A percentile compares a stretch with the other conserved stretches of the same genome.
Conservation (phyloP, 2,888 invertebrate genomes). For the Acronicta leporina region DNA sequence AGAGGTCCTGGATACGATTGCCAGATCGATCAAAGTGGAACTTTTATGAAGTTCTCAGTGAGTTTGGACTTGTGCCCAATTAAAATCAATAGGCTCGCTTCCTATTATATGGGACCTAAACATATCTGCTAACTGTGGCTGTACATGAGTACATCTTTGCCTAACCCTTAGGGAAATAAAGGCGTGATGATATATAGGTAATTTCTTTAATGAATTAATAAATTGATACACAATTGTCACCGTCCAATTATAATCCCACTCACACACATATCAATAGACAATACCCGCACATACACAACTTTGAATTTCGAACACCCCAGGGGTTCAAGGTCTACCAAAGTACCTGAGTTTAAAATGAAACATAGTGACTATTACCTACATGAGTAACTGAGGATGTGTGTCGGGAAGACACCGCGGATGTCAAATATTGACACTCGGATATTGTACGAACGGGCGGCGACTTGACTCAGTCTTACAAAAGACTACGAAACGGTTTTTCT, state of each 20-base stretch:
- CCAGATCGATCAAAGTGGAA: too few relatives aligned
- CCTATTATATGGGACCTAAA: too few relatives aligned
- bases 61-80: too few relatives aligned
- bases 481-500: slow-evolving; percentile 23
- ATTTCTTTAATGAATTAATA: too few relatives aligned
- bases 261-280: not conserved
- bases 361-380: slow-evolving; percentile 41
- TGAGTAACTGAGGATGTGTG: slow-evolving; percentile 77
- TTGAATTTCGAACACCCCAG: slow-evolving; percentile 7
- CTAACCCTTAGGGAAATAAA: too few relatives aligned
- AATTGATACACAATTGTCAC: not conserved
- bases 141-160: too few relatives aligned
- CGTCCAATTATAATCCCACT: not conserved
- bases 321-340: slow-evolving; percentile 43
- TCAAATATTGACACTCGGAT: slow-evolving; percentile 74
- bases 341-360: slow-evolving; percentile 34
- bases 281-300: not conserved
- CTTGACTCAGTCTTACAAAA: slow-evolving; percentile 40
- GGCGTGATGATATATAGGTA: too few relatives aligned
- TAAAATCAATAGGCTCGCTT: too few relatives aligned
- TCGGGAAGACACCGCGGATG: slow-evolving; percentile 73
- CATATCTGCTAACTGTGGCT: too few relatives aligned
- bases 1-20: too few relatives aligned
- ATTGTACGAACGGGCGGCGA: slow-evolving; percentile 49
- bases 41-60: too few relatives aligned